These are phyloP conservation scores for Halisarca cf. caerulea DNA, from an alignment of 37 sponge, comb jelly and placozoan species.

Conservation along the genomic window DNA sequence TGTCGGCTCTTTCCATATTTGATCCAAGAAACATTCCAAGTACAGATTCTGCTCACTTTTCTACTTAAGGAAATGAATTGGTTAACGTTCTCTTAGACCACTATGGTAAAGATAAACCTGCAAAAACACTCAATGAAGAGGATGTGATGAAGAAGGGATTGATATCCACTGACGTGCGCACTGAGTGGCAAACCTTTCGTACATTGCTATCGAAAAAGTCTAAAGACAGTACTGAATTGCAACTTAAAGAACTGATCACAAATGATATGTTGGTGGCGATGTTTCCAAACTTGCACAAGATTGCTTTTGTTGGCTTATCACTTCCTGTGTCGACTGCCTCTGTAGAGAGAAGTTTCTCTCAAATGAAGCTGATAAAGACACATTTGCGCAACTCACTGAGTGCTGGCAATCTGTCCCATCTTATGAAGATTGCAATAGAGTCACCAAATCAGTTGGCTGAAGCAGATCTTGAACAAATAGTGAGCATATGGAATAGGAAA, in stretches of 20 bases:
- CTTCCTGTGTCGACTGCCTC: too few relatives aligned
- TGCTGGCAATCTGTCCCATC: slow-evolving; percentile 21
- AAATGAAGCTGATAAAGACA: too few relatives aligned
- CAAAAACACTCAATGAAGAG: not conserved
- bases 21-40: slow-evolving; percentile 60
- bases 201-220: not conserved
- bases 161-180: not conserved
- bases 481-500: slow-evolving; percentile 43
- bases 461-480: slow-evolving; percentile 20
- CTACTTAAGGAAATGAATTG: not conserved
- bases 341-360: too few relatives aligned
- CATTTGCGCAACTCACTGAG: too few relatives aligned
- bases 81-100: not conserved
- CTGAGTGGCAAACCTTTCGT: not conserved
- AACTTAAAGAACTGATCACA: too few relatives aligned
- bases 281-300: too few relatives aligned
- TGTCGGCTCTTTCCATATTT: slow-evolving; percentile 69
- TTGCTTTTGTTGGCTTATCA: too few relatives aligned
- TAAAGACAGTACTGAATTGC: too few relatives aligned
- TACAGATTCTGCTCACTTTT: not conserved
- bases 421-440: slow-evolving; percentile 47
- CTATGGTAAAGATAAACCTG: not conserved
- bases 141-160: not conserved
- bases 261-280: too few relatives aligned
- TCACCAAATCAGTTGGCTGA: slow-evolving; percentile 21